phyloP scores from a whole-genome alignment of 92 coral and sea anemone species.

The Epizoanthus ramosus region DNA sequence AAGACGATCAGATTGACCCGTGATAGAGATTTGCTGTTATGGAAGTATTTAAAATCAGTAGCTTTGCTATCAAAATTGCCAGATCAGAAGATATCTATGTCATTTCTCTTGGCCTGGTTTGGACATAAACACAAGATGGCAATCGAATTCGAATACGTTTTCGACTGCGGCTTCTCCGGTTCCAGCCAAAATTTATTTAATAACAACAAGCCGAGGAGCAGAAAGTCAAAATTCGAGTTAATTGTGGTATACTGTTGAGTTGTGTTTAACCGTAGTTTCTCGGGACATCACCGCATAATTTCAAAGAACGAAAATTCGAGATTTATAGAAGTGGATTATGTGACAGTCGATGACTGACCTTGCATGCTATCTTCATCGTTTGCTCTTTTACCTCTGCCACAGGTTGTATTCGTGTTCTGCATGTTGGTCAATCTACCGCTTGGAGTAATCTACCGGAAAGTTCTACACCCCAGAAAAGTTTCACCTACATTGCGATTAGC shows the following conservation, averaged over 20 bases:
- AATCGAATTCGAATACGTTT: neutral
- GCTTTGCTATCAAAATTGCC: neutral
- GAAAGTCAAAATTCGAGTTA: neutral
- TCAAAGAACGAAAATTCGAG: neutral
- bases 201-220: neutral
- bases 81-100: neutral
- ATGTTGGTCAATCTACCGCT: conserved; percentile 64
- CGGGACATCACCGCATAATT: neutral
- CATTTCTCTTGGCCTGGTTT: neutral
- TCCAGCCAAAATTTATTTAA: neutral
- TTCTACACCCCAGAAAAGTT: conserved; percentile 66
- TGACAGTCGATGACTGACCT: conserved; percentile 5
- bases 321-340: neutral
- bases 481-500: conserved; percentile 58
- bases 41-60: neutral
- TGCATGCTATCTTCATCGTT: neutral
- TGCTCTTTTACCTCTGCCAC: conserved; percentile 14
- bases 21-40: too few species aligned
- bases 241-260: neutral
- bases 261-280: neutral
- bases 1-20: too few species aligned
- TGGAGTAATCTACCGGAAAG: conserved; percentile 66
- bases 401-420: conserved; percentile 67
- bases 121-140: neutral
- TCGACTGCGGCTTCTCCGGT: neutral